Base-by-base conservation (phyloP, 2,888 invertebrate genomes). In the Arenicola marina region DNA sequence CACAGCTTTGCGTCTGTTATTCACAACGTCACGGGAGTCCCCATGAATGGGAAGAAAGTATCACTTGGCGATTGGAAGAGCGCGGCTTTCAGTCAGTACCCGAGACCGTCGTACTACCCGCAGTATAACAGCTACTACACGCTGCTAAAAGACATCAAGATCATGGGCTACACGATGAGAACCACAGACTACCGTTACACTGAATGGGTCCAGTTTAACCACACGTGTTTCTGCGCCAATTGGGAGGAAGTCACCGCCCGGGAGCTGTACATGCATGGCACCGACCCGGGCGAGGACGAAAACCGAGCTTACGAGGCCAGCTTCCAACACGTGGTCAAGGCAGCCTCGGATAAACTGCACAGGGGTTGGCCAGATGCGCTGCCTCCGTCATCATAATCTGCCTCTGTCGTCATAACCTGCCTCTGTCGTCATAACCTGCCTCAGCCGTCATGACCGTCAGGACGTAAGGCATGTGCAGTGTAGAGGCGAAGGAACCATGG, bases 131-230 rank as follows among this genome's bases (percentile, higher is more conserved):
- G 91, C 54, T 94, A 95, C 78, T 88, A 91, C 76, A 93, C 94
- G 11, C 87, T 86, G 54, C 81, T 92, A 24, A 86, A 87, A 59
- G 85, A 92, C 59, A 93, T 93, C 45, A 89, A 87, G 77, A 89
- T 92, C 65, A 95, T 95, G 94, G 95, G 95, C 0, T 94, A 94
- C 79, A 89, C 91, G 21, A 85, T 94, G 69, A 87, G 90, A 77
- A 92, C 91, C 3, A 79, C 84, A 58, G 81, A 86, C 61, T 90
- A 88, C 80, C 88, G 93, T 62, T 95, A 92, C 78, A 92, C 91
- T 0, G 89, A 91, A 79, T 94, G 94, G 94, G 85, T 92, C 38
- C 83, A 85, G 45, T 94, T 92, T 85, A 86, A 89, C 83, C 87
- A 61, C 84, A 82, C 57, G 81, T 84, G 68, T 87, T 89, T 84